phyloP scores from a whole-genome alignment of 2,888 invertebrate genomes.

The Cyaniris semiargus region DNA sequence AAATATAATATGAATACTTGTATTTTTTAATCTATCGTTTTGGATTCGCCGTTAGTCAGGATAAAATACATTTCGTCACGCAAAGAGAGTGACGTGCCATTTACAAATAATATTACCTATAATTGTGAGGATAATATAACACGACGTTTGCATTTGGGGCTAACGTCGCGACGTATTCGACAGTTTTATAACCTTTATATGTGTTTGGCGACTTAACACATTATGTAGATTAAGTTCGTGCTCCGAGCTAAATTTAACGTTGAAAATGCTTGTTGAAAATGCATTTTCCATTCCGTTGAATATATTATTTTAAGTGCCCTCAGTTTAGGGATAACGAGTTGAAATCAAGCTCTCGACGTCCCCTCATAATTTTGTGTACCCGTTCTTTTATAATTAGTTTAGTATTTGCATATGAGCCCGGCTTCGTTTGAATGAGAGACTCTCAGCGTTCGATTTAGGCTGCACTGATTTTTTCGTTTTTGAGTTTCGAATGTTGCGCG shows the following conservation, averaged over 20 bases:
- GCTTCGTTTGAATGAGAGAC: constrained; percentile 24
- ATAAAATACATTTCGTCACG: neutral
- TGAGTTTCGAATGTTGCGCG: neutral
- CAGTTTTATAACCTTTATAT: constrained; percentile 14
- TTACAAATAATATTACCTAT: constrained; percentile 5
- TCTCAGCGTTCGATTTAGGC: neutral
- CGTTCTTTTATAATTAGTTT: constrained; percentile 18
- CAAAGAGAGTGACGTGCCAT: neutral
- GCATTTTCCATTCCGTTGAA: constrained; percentile 32
- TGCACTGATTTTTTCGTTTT: neutral
- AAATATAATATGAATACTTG: no score
- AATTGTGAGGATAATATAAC: neutral
- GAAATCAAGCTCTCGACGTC: neutral
- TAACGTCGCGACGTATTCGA: constrained; percentile 19
- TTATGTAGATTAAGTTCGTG: constrained; percentile 32
- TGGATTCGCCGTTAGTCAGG: neutral
- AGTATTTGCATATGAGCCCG: constrained; percentile 14
- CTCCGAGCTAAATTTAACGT: constrained; percentile 22
- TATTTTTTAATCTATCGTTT: no score
- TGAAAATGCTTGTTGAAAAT: constrained; percentile 30
- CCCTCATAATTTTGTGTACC: constrained; percentile 13
- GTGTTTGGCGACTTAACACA: constrained; percentile 28
- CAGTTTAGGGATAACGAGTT: constrained; percentile 4
- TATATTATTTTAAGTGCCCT: constrained; percentile 25
- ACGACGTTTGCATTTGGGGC: neutral